Base-by-base conservation (phyloP, 2,888 invertebrate species). In the Lasioglossum villosulum region DNA sequence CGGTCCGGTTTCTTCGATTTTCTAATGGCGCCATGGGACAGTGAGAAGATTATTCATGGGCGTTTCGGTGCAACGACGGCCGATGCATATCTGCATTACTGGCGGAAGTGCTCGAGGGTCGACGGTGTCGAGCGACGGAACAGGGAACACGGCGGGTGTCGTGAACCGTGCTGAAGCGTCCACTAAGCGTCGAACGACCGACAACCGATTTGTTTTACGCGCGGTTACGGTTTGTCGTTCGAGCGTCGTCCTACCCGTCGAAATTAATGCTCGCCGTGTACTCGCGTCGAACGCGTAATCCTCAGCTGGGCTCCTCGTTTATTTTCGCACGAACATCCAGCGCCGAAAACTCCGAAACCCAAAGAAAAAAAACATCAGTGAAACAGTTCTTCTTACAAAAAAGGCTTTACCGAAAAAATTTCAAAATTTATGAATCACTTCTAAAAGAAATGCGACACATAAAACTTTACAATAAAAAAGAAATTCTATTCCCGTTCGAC, bases 11-110 rank as follows among this genome's bases (percentile, higher is more conserved):
- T 52, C 52, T 23, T 52, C 52, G 52, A 52, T 52, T 52, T 23
- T 52, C 52, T 52, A 23, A 52, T 23, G 2, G 52, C 23, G 19
- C 52, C 52, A 23, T 2, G 48, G 19, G 19, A 48, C 48, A 19
- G 19, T 6, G 48, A 68, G 76, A 87, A n/a, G 56, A n/a, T 86
- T 90, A 87, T 90, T 86, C 78, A 78, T 37, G 76, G 86, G 34
- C 39, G 27, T 37, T 48, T 56, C 68, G 70, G 52, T 37, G 74
- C 56, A 74, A 70, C 73, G 70, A 30, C 68, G 73, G 48, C 74
- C 76, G 87, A 90, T 89, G 89, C 86, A 90, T 89, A 90, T 88
- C 80, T 80, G 82, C 83, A 82, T 85, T 90, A 89, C 89, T 90
- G 83, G 82, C 78, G 82, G 82, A 87, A 84, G 84, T 87, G 80